Conservation (phyloP, 2,888 invertebrate species). For the Brenthis hecate region DNA sequence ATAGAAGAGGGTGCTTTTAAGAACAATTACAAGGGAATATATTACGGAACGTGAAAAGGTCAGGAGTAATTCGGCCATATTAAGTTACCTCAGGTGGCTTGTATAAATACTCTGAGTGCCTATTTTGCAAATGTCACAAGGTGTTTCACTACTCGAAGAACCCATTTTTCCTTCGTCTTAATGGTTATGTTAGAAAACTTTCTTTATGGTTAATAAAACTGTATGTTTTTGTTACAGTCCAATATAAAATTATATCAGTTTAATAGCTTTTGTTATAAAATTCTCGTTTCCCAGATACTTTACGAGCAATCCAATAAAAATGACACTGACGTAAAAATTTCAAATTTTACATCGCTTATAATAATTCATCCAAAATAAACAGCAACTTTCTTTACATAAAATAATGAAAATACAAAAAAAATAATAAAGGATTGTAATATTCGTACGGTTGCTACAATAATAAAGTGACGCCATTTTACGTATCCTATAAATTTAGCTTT, state of each 20-base stretch:
- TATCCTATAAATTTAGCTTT: constrained; percentile 30
- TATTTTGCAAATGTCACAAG: constrained; percentile 33
- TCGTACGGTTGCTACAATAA: not conserved
- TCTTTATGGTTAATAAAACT: constrained; percentile 29
- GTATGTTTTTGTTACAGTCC: constrained; percentile 23
- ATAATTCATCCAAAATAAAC: not conserved
- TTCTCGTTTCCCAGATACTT: constrained; percentile 24
- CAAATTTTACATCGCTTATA: not conserved
- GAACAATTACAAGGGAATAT: constrained; percentile 70
- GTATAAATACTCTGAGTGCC: constrained; percentile 29
- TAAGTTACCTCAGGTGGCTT: constrained; percentile 36
- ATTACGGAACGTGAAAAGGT: constrained; percentile 45
- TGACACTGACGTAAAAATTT: not conserved
- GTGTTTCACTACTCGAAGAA: constrained; percentile 28
- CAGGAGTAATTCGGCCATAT: constrained; percentile 48
- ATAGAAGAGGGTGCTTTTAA: constrained; percentile 62
- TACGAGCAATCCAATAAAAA: constrained; percentile 11
- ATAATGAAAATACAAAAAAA: too few relatives aligned
- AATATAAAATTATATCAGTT: constrained; percentile 26
- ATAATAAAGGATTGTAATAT: not conserved
- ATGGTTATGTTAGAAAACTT: constrained; percentile 29
- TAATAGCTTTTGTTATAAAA: constrained; percentile 34
- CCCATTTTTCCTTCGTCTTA: constrained; percentile 33
- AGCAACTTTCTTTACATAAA: not conserved
- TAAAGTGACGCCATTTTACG: constrained; percentile 4